These are phyloP conservation scores for Fulica atra DNA, from an alignment of 2,113 vertebrate species.

Conservation along the genomic window DNA sequence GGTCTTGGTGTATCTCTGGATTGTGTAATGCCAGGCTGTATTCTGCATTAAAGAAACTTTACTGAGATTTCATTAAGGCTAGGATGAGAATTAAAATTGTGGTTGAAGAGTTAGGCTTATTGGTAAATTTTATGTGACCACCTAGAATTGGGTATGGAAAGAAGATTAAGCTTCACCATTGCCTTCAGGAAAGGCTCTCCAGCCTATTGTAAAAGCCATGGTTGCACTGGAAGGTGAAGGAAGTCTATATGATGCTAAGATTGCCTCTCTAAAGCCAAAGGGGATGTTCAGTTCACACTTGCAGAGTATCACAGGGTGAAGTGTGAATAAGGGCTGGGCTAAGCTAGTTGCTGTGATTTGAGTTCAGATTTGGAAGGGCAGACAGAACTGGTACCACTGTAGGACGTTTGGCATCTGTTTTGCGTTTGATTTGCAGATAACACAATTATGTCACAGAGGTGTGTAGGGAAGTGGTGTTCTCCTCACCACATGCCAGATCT, in stretches of 20 bases:
- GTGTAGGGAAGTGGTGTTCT: not conserved
- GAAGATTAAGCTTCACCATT: not conserved
- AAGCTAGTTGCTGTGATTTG: not conserved
- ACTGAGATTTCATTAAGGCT: not conserved
- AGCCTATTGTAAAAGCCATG: not conserved
- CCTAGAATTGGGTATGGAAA: not conserved
- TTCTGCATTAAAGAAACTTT: not conserved
- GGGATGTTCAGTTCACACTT: too few relatives aligned
- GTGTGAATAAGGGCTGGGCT: not conserved
- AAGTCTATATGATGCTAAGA: not conserved
- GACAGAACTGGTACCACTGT: not conserved
- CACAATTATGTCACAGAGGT: not conserved
- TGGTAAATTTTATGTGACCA: not conserved
- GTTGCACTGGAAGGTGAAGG: not conserved
- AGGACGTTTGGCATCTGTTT: conserved; percentile 21
- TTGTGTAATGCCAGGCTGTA: not conserved
- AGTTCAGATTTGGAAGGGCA: not conserved
- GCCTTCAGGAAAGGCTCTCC: not conserved
- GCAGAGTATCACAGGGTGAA: not conserved
- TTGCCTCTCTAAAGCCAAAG: not conserved
- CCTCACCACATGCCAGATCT: not conserved
- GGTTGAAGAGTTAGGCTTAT: not conserved
- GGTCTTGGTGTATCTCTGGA: not conserved
- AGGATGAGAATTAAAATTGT: not conserved
- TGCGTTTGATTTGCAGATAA: not conserved